Base-by-base conservation (phyloP, 2,888 invertebrate genomes). In the Psylliodes chrysocephalus region DNA sequence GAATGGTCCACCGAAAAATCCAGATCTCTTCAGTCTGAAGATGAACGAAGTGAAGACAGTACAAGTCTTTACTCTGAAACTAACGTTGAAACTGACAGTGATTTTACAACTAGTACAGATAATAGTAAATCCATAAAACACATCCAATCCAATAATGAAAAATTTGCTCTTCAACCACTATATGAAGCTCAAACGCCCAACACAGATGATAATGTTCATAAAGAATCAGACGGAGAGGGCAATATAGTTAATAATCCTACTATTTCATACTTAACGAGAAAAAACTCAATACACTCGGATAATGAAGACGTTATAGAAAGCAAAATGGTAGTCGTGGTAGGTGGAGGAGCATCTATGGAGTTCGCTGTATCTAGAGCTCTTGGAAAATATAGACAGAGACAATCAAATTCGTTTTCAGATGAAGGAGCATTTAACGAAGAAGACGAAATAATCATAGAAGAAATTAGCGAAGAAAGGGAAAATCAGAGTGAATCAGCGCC, bases 341-440 rank as follows among this genome's bases (percentile, higher is more conserved):
- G 85, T 8, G 60, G 62, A n/a, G 89, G 89, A 15, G 87, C 91
- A 12, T 90, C 91, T 7, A 91, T 93, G 87, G 93, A 93, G 78
- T 93, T 93, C 81, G 92, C 93, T 0, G 93, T 93, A 0, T 93
- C 93, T 0, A 83, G 93, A 76, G 93, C 93, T 0, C 82, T 93
- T 18, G 93, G 92, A 18, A 92, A 92, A 82, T 93, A 92, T 77
- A 85, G 93, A 46, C 86, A 91, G 70, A 86, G 91, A 70, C 85
- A 90, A 66, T 90, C 91, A 73, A 90, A 90, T 28, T 89, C 90
- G 14, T 84, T 90, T 51, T 89, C 89, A 33, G 91, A 91, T 73
- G 91, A 91, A 67, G 89, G 89, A 76, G 83, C 86, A 12, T 61
- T 62, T 5, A 66, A 60, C 33, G 75, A 73, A 40, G 76, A 76